Evolutionary conservation across 1,140 invertebrate genomes (phyloP).

Genomic region (Drosophila parabipectinata): DNA sequence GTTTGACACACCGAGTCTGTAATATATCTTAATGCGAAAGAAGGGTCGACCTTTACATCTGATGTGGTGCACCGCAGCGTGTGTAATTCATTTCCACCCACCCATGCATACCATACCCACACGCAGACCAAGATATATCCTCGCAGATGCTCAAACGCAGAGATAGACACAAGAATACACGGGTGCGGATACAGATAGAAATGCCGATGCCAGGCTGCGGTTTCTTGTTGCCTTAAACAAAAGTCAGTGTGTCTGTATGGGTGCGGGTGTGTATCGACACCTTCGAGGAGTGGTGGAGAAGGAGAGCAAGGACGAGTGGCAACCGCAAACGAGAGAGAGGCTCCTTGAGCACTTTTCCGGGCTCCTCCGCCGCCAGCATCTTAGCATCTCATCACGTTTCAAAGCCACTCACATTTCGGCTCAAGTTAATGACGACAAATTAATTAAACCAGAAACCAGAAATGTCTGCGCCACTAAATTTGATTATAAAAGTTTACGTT

Average conservation of each 20-base stretch:
- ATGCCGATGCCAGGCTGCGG: constrained; percentile 31
- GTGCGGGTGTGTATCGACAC: constrained; percentile 20
- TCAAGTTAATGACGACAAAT: constrained; percentile 78
- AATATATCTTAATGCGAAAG: constrained; percentile 70
- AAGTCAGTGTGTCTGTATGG: constrained; percentile 10
- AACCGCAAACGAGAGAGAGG: constrained; percentile 25
- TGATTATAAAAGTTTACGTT: constrained; percentile 62
- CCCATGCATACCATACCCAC: background rate
- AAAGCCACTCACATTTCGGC: constrained; percentile 40
- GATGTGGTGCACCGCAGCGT: constrained; percentile 64
- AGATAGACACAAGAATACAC: constrained; percentile 11
- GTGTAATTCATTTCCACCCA: constrained; percentile 17
- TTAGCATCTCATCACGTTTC: constrained; percentile 33
- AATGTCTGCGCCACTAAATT: constrained; percentile 66
- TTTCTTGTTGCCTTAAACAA: constrained; percentile 50
- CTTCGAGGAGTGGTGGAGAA: constrained; percentile 12
- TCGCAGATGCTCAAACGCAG: background rate
- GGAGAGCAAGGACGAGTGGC: constrained; percentile 19
- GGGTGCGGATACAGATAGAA: constrained; percentile 13
- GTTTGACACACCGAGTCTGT: constrained; percentile 49
- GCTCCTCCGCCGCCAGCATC: constrained; percentile 1
- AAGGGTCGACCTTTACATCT: constrained; percentile 39
- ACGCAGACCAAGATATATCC: constrained; percentile 5
- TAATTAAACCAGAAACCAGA: constrained; percentile 79
- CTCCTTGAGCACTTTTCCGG: constrained; percentile 19